These are phyloP conservation scores for Brachionus plicatilis DNA, from an alignment of 1,140 invertebrate species.

Conservation along the genomic window DNA sequence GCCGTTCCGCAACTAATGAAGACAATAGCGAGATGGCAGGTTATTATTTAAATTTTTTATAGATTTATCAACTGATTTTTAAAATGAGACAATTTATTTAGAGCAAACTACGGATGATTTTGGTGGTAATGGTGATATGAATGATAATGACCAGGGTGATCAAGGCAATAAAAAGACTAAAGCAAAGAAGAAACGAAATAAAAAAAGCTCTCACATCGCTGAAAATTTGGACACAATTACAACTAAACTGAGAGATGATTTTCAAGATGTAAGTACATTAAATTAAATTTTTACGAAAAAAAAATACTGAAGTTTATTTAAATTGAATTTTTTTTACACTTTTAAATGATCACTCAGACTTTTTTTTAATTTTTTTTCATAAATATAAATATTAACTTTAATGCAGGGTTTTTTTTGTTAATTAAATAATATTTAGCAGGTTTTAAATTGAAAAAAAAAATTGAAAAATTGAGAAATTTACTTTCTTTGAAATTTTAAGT, in stretches of 20 bases:
- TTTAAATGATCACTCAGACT: no score
- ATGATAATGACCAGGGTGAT: neutral
- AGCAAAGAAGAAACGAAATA: neutral
- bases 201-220: conserved; percentile 28
- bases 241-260: conserved; percentile 10
- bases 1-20: neutral
- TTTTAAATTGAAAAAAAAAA: no score
- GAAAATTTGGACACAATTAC: conserved; percentile 35
- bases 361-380: no score
- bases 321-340: no score
- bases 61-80: no score
- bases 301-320: neutral
- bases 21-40: neutral
- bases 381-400: no score
- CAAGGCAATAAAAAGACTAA: conserved; percentile 25
- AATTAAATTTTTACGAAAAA: no score
- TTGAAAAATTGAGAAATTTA: no score
- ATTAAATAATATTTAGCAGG: no score
- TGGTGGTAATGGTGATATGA: neutral
- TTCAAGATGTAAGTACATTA: neutral
- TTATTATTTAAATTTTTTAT: neutral
- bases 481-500: no score
- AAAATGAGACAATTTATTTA: neutral
- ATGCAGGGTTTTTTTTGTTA: no score
- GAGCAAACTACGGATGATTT: neutral